phyloP scores from a whole-genome alignment of 2,888 invertebrate genomes.

The Tipula confusa region DNA sequence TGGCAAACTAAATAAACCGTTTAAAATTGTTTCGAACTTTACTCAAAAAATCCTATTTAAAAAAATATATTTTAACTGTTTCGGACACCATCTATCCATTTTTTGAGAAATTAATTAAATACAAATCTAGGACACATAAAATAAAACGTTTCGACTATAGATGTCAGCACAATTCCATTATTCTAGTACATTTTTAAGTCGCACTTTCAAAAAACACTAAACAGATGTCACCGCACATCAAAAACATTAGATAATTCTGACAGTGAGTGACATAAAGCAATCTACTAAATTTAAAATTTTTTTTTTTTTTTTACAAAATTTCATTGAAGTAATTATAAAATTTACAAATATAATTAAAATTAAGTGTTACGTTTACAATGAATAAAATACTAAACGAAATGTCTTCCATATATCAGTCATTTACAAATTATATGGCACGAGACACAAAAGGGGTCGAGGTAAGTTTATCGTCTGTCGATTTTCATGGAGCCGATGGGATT shows the following conservation, averaged over 20 bases:
- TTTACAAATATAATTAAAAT: background rate
- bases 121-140: background rate
- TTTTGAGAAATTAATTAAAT: too few relatives aligned
- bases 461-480: background rate
- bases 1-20: too few relatives aligned
- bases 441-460: slow-evolving; percentile 36
- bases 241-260: slow-evolving; percentile 12
- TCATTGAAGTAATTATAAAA: background rate
- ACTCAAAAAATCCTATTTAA: too few relatives aligned
- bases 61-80: too few relatives aligned
- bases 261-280: background rate
- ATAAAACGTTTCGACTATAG: background rate
- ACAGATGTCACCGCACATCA: background rate
- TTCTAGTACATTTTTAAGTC: background rate
- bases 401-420: slow-evolving; percentile 33
- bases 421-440: slow-evolving; percentile 35
- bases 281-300: background rate
- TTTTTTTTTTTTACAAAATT: background rate
- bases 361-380: background rate
- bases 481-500: background rate
- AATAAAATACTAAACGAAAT: background rate
- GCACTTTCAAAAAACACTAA: background rate
- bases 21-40: too few relatives aligned
- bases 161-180: background rate
- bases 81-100: too few relatives aligned